Percentiles rank a stretch among this genome's conserved stretches.
phyloP scores from a whole-genome alignment of 2,797 vertebrate species.

The Pterois miles region DNA sequence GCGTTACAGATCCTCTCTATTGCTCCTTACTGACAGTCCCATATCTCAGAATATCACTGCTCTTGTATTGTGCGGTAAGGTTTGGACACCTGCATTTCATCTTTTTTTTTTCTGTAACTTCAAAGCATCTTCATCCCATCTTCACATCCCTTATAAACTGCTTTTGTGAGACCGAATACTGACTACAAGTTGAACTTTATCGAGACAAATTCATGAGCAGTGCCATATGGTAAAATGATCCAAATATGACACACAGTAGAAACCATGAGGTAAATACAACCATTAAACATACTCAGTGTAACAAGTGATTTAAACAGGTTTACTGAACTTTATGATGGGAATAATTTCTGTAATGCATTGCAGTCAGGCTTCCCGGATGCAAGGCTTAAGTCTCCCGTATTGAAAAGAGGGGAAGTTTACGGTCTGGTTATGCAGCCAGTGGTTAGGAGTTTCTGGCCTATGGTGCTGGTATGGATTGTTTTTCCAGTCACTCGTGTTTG shows the following conservation, averaged over 20 bases:
- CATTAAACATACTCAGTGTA: slow-evolving; percentile 4
- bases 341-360: slow-evolving; percentile 36
- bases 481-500: slow-evolving; percentile 58
- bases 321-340: slow-evolving; percentile 50
- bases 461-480: slow-evolving; percentile 50
- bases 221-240: background rate
- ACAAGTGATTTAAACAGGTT: slow-evolving; percentile 31
- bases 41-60: slow-evolving; percentile 44
- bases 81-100: slow-evolving; percentile 40
- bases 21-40: slow-evolving; percentile 57
- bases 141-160: background rate
- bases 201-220: background rate
- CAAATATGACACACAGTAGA: slow-evolving; percentile 10
- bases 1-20: slow-evolving; percentile 34
- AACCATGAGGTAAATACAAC: slow-evolving; percentile 7
- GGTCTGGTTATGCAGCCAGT: slow-evolving; percentile 25
- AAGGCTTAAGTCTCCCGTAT: slow-evolving; percentile 24
- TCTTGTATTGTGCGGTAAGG: slow-evolving; percentile 15
- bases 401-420: slow-evolving; percentile 49
- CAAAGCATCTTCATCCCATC: slow-evolving; percentile 33
- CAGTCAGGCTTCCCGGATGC: slow-evolving; percentile 36
- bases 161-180: background rate
- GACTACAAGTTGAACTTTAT: background rate
- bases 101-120: slow-evolving; percentile 7
- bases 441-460: slow-evolving; percentile 42